These are phyloP conservation scores for Noctua pronuba DNA, from an alignment of 2,888 invertebrate genomes.

Conservation along the genomic window DNA sequence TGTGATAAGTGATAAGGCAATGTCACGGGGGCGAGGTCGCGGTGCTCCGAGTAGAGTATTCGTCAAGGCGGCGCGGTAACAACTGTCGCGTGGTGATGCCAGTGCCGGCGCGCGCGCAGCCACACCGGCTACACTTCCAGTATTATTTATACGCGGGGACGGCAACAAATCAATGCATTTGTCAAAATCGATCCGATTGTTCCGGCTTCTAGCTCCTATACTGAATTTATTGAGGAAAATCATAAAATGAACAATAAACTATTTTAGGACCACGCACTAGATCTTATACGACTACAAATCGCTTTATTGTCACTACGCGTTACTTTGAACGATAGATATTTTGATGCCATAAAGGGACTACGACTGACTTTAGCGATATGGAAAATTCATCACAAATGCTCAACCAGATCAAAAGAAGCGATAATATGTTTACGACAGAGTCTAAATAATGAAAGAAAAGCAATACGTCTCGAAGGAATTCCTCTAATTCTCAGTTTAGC, in stretches of 20 bases:
- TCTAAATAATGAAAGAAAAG: slow-evolving; percentile 66
- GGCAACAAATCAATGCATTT: slow-evolving; percentile 79
- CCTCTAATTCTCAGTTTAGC: slow-evolving; percentile 64
- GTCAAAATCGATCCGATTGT: slow-evolving; percentile 76
- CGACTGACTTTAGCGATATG: slow-evolving; percentile 25
- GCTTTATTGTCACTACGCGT: slow-evolving; percentile 3
- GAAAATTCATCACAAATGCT: slow-evolving; percentile 43
- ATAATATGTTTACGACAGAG: slow-evolving; percentile 33
- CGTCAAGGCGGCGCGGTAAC: slow-evolving; percentile 87
- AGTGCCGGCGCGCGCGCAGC: slow-evolving; percentile 84
- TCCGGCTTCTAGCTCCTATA: slow-evolving; percentile 56
- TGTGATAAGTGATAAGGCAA: slow-evolving; percentile 85
- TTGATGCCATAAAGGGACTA: slow-evolving; percentile 21
- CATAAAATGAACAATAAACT: slow-evolving; percentile 42
- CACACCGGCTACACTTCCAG: slow-evolving; percentile 76
- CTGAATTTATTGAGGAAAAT: slow-evolving; percentile 60
- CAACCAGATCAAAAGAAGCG: slow-evolving; percentile 66
- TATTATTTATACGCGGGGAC: slow-evolving; percentile 84
- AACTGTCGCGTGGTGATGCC: slow-evolving; percentile 83
- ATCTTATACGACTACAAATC: slow-evolving; percentile 16
- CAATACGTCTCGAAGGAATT: slow-evolving; percentile 70
- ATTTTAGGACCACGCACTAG: slow-evolving; percentile 31
- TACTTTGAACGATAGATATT: slow-evolving; percentile 19
- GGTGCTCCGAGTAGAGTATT: slow-evolving; percentile 83
- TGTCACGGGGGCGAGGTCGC: slow-evolving; percentile 85